Base-by-base conservation (phyloP, 1,140 invertebrate genomes). In the Drosophila orosa region DNA sequence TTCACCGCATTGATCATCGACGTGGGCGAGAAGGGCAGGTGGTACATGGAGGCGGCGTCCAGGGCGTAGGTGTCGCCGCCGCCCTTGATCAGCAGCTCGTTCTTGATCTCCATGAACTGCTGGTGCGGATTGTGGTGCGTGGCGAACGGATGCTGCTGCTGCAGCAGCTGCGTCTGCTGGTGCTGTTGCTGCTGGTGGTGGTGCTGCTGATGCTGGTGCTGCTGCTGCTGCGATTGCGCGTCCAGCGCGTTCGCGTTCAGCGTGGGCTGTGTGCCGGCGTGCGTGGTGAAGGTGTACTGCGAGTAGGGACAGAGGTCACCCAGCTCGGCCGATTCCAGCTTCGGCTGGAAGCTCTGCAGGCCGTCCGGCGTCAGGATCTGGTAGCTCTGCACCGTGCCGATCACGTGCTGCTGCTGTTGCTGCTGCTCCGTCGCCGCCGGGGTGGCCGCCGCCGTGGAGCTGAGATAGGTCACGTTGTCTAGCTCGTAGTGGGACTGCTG, bases 1-100 rank as follows among this genome's bases (percentile, higher is more conserved):
- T 90, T 91, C 19, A 91, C 90, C 56, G 90, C 84, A 73, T 91
- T 91, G 33, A 91, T 91, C 90, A 91, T 91, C 48, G 90, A 91
- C 1, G 84, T 91, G 35, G 90, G 90, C 77, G 90, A 91, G 75
- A 91, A 91, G 56, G 90, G 90, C 75, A 91, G 79, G 68, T 91
- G 90, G 72, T 91, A 91, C 90, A 91, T 91, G 57, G 87, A 90
- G 58, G 80, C 58, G 56, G 90, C 72, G 54, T 91, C 90, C 83
- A 91, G 66, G 44, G 90, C 74, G 50, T 91, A 91, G 3, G 87
- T 74, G 63, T 91, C 90, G 27, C 80, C 90, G 24, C 78, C 78
- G 52, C 90, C 74, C 61, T 91, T 91, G 25, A 91, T 90, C 29
- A 91, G 66, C 72, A 91, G 74, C 76, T 91, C 90, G 13, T 91